Percentiles rank a stretch among this genome's conserved stretches.
These are phyloP conservation scores for Desoria tigrina DNA, from an alignment of 2,888 invertebrate genomes.

Conservation along the genomic window DNA sequence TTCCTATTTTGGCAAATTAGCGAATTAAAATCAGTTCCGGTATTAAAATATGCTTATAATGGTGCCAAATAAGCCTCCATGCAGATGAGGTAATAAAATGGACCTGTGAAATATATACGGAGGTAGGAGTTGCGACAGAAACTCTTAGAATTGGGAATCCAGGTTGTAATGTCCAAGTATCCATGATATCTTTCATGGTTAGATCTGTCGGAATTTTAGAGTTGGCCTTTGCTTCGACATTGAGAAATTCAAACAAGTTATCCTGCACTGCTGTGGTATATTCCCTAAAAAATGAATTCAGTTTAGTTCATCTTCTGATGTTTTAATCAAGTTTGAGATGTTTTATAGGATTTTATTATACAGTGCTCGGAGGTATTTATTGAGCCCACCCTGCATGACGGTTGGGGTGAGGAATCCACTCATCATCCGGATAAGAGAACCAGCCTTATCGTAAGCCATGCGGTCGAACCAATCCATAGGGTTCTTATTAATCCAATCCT, in stretches of 20 bases:
- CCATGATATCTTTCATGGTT: constrained; percentile 50
- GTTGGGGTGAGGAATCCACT: constrained; percentile 35
- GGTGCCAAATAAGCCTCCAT: too few species aligned
- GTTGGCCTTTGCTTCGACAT: constrained; percentile 19
- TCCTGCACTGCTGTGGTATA: constrained; percentile 43
- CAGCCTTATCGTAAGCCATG: constrained; percentile 46
- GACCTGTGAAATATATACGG: constrained; percentile 48
- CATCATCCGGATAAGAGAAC: constrained; percentile 48
- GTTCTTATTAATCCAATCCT: constrained; percentile 26
- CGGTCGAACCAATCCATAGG: constrained; percentile 44
- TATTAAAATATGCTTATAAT: too few species aligned
- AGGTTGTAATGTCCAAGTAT: constrained; percentile 50
- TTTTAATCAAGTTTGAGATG: neutral
- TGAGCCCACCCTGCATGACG: constrained; percentile 27
- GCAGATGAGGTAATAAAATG: too few species aligned
- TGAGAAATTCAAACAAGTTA: constrained; percentile 40
- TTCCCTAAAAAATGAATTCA: constrained; percentile 36
- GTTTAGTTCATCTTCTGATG: neutral
- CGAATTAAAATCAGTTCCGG: too few species aligned
- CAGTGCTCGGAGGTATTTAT: constrained; percentile 28
- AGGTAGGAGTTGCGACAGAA: constrained; percentile 20
- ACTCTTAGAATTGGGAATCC: constrained; percentile 50
- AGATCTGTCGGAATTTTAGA: constrained; percentile 29
- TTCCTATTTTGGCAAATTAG: too few species aligned
- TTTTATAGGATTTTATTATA: constrained; percentile 11